A percentile compares a stretch with the other conserved stretches of the same genome.
Evolutionary conservation across 1,140 invertebrate genomes (phyloP).

Genomic region (Brachionus paranguensis): DNA sequence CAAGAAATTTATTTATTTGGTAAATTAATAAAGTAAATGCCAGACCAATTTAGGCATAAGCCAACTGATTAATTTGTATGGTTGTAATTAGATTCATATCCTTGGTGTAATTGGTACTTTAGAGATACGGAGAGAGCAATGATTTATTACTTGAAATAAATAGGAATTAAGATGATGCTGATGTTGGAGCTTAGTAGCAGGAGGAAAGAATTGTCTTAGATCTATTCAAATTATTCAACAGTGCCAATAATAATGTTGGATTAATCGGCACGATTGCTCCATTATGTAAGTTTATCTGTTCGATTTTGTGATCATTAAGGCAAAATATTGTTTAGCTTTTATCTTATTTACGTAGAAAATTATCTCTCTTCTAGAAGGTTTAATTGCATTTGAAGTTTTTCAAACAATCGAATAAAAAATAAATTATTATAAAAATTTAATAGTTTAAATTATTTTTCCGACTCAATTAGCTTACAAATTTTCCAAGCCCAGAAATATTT

Average conservation of each 20-base stretch:
- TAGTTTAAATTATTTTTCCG: slow-evolving; percentile 24
- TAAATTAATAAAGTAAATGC: not conserved
- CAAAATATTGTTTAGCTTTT: not conserved
- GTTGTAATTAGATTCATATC: not conserved
- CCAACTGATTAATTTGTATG: not conserved
- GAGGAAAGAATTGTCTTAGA: not conserved
- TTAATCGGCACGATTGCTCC: not conserved
- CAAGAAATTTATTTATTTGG: not conserved
- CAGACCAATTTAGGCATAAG: not conserved
- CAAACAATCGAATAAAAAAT: not conserved
- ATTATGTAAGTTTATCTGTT: slow-evolving; percentile 9
- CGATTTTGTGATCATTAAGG: not conserved
- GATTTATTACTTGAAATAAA: not conserved
- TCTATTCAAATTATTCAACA: not conserved
- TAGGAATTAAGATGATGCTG: not conserved
- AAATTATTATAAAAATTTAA: slow-evolving; percentile 12
- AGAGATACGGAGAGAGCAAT: not conserved
- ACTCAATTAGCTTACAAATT: slow-evolving; percentile 4
- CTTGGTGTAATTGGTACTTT: not conserved
- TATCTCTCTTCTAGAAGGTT: not conserved
- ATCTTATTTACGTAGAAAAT: not conserved
- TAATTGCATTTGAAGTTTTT: not conserved
- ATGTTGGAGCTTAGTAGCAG: not conserved
- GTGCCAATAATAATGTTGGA: not conserved
- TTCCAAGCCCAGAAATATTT: not conserved